Evolutionary conservation across 1,140 invertebrate species (phyloP), one percentile per base, ranked within the genome.

Genomic region (Bombus pascuorum): DNA sequence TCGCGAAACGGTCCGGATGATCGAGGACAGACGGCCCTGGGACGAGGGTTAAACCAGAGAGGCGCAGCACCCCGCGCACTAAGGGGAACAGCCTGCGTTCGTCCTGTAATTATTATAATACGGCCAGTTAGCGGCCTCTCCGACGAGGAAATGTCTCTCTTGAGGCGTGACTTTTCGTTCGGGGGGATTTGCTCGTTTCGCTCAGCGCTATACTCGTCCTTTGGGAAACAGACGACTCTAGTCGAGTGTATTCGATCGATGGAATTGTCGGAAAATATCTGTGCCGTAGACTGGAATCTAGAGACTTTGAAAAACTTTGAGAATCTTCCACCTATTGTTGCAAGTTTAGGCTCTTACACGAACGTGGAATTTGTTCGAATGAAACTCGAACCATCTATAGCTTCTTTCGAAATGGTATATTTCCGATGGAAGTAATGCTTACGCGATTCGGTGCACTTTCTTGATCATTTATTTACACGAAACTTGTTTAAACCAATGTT

Each of bases 1-100:
- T 85, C 77, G 76, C 76, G 74, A 80, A 71, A 79, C 68, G 39
- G 37, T 79, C 53, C 44, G 76, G 66, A 85, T 84, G 76, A 84
- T 84, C 76, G 44, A 34, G 76, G 39, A 80, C 66, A 62, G 68
- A 72, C 68, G 76, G 53, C 25, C 25, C n/a, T 3, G 37, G 42
- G n/a, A 68, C 62, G 72, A 62, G 66, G 74, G 76, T 68, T 83
- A 44, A 42, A 39, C 6, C 34, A 18, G 22, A 37, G 62, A 53
- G 53, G 12, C 44, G 18, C 34, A 47, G 44, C 28, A 28, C 44
- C 81, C 42, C 32, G n/a, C 32, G n/a, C n/a, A 66, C 6, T 2
- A 53, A 6, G 39, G 59, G 32, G 18, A 76, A 83, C 73, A 77
- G 81, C 74, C 44, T 77, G 81, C 62, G 44, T 42, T 53, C 32